These are phyloP conservation scores for Trichopoda pennipes DNA, from an alignment of 2,888 invertebrate genomes.

Conservation along the genomic window DNA sequence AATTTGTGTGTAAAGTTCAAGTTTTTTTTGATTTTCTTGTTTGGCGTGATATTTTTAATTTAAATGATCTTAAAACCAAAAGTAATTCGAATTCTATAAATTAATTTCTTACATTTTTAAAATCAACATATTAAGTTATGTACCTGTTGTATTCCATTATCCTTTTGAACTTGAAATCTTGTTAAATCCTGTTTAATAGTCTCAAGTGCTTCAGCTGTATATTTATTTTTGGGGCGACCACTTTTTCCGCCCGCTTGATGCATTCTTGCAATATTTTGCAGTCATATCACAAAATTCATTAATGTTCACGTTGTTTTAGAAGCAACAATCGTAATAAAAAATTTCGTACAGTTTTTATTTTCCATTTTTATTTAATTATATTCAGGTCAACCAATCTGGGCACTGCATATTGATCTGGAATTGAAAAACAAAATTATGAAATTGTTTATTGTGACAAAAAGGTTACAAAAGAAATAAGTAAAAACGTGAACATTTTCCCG, in stretches of 20 bases:
- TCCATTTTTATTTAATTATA: not conserved
- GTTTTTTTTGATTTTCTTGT: too few relatives aligned
- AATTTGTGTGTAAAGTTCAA: too few relatives aligned
- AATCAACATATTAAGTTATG: constrained; percentile 68
- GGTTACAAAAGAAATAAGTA: too few relatives aligned
- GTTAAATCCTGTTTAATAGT: constrained; percentile 81
- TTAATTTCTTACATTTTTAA: too few relatives aligned
- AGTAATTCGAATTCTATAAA: too few relatives aligned
- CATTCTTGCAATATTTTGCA: constrained; percentile 80
- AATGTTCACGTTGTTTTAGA: constrained; percentile 35
- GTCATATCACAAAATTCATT: constrained; percentile 80
- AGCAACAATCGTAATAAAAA: constrained; percentile 21
- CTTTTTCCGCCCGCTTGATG: constrained; percentile 82
- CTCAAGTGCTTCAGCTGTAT: constrained; percentile 81
- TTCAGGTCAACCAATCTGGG: not conserved
- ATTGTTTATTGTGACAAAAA: too few relatives aligned
- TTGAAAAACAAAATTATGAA: not conserved
- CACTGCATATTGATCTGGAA: constrained; percentile 23
- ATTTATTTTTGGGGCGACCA: constrained; percentile 81
- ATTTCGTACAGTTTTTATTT: not conserved
- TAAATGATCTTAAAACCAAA: too few relatives aligned
- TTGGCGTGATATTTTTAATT: too few relatives aligned
- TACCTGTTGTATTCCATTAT: constrained; percentile 81
- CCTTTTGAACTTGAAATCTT: constrained; percentile 80
- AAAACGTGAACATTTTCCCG: too few relatives aligned